Conservation (phyloP, 2,113 vertebrate genomes). For the Brienomyrus brachyistius region DNA sequence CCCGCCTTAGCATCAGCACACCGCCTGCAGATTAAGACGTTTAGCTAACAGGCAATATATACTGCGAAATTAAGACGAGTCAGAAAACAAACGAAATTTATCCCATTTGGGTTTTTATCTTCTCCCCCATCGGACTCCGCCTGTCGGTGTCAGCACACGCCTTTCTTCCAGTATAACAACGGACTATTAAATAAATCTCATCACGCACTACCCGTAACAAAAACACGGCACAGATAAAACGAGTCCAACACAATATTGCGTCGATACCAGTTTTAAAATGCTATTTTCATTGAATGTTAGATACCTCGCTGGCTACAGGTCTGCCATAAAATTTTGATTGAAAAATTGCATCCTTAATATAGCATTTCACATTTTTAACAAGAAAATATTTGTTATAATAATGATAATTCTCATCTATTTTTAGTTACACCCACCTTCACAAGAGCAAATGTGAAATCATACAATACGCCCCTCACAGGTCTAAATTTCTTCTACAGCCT, state of each 20-base stretch:
- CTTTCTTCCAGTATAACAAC: not conserved
- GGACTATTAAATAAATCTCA: not conserved
- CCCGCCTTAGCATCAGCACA: not conserved
- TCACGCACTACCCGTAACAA: not conserved
- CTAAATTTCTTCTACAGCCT: conserved; percentile 14
- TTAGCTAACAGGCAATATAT: not conserved
- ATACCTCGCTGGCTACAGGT: not conserved
- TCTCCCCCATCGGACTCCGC: not conserved
- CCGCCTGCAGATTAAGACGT: not conserved
- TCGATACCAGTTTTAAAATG: not conserved
- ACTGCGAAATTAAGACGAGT: not conserved
- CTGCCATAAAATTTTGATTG: not conserved
- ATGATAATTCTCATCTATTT: not conserved
- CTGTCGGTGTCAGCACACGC: not conserved
- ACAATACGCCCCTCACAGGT: not conserved
- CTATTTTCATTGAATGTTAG: not conserved
- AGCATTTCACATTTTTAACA: not conserved
- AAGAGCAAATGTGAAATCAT: not conserved
- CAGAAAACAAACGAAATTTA: not conserved
- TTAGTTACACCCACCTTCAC: conserved; percentile 53
- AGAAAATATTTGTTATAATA: not conserved
- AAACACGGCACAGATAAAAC: not conserved
- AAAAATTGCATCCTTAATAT: not conserved
- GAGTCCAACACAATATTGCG: not conserved
- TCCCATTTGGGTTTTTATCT: not conserved